Conservation (phyloP, 2,888 invertebrate species). For the Microplitis manilae region DNA sequence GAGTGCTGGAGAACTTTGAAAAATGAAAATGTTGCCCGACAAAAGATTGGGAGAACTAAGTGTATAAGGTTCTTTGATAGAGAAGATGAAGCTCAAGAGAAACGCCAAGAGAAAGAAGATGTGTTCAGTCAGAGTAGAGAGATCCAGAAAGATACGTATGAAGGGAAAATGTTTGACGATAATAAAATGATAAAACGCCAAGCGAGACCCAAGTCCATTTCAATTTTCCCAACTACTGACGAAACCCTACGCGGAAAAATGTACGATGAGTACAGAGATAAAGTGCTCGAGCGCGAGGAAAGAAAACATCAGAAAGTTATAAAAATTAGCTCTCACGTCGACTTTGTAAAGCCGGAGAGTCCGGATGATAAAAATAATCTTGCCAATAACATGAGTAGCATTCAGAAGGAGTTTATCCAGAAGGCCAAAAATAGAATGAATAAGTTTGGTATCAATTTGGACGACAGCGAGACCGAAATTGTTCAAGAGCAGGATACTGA, state of each 20-base stretch:
- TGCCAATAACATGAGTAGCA: conserved; percentile 68
- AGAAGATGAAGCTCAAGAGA: conserved; percentile 5
- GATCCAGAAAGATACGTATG: conserved; percentile 17
- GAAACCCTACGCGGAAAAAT: conserved; percentile 85
- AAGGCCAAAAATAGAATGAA: conserved; percentile 82
- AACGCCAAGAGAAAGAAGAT: neutral
- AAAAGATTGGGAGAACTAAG: neutral
- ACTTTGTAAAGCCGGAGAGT: conserved; percentile 52
- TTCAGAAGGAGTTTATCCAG: conserved; percentile 85
- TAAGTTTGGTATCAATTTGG: conserved; percentile 79
- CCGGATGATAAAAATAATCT: neutral
- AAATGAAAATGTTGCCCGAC: conserved; percentile 18
- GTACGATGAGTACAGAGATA: conserved; percentile 87
- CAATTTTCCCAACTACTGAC: conserved; percentile 73
- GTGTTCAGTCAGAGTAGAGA: neutral
- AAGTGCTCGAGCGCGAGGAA: conserved; percentile 85
- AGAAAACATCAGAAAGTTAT: conserved; percentile 86
- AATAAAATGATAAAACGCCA: conserved; percentile 18
- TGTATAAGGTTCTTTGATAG: conserved; percentile 33
- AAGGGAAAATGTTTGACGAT: conserved; percentile 38
- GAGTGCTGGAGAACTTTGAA: conserved; percentile 42
- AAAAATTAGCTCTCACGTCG: conserved; percentile 78
- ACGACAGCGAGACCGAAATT: conserved; percentile 72
- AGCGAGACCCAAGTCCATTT: conserved; percentile 46
- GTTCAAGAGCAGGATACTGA: neutral